Percentiles rank a stretch among this genome's conserved stretches.
phyloP scores from a whole-genome alignment of 1,140 invertebrate species.

The Acromyrmex heyeri region DNA sequence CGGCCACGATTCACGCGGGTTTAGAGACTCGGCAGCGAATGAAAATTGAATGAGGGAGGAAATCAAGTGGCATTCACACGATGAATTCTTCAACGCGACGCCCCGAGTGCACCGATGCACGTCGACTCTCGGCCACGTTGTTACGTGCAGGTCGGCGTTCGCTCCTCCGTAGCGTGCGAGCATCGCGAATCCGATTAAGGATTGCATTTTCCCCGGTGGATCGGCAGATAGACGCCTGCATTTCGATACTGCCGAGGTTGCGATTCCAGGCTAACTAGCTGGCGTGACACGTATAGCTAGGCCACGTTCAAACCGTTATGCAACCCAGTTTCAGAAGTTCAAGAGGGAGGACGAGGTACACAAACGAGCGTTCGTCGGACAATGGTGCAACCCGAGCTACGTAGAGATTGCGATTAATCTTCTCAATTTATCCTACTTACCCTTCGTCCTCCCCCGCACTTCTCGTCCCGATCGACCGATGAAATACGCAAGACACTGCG shows the following conservation, averaged over 20 bases:
- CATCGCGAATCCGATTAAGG: constrained; percentile 15
- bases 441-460: constrained; percentile 3
- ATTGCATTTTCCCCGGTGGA: constrained; percentile 15
- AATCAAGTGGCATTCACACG: constrained; percentile 29
- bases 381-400: constrained; percentile 77
- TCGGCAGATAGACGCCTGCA: constrained; percentile 7
- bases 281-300: constrained; percentile 6
- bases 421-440: constrained; percentile 74
- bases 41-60: constrained; percentile 15
- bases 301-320: constrained; percentile 66
- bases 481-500: constrained; percentile 15
- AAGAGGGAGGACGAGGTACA: constrained; percentile 59
- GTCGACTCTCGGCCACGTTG: neutral
- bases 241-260: constrained; percentile 43
- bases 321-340: constrained; percentile 72
- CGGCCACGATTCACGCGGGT: neutral
- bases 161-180: neutral
- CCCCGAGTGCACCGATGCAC: neutral
- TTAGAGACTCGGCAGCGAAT: neutral
- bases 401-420: constrained; percentile 78
- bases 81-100: constrained; percentile 29
- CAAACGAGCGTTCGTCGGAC: constrained; percentile 64
- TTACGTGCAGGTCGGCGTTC: neutral
- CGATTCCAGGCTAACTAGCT: constrained; percentile 46
- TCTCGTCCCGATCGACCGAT: constrained; percentile 29